These are phyloP conservation scores for Chesias legatella DNA, from an alignment of 2,888 invertebrate genomes.

Conservation along the genomic window DNA sequence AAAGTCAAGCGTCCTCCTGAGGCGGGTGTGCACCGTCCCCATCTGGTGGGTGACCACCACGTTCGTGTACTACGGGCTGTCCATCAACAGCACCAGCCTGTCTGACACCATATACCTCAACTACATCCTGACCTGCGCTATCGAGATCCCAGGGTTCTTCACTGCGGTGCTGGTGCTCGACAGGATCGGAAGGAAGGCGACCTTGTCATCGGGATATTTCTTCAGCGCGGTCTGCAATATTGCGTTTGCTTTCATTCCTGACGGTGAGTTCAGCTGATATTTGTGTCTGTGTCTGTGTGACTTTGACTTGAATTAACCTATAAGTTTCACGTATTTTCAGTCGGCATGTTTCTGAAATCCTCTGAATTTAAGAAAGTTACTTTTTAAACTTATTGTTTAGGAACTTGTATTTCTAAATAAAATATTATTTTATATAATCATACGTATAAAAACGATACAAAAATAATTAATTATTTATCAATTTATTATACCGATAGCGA, in stretches of 20 bases:
- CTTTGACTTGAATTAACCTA: too few species aligned
- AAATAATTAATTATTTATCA: too few species aligned
- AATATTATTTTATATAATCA: too few species aligned
- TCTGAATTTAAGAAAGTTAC: too few species aligned
- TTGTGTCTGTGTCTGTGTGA: too few species aligned
- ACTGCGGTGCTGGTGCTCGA: slow-evolving; percentile 82
- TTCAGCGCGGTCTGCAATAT: slow-evolving; percentile 77
- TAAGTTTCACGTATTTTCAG: too few species aligned
- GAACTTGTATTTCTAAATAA: too few species aligned
- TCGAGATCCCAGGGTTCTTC: slow-evolving; percentile 87
- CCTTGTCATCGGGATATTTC: slow-evolving; percentile 80
- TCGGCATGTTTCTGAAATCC: too few species aligned
- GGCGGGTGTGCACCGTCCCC: slow-evolving; percentile 83
- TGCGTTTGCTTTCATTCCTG: slow-evolving; percentile 70
- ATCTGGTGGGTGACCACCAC: slow-evolving; percentile 90
- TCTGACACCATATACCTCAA: slow-evolving; percentile 88
- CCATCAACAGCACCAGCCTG: slow-evolving; percentile 86
- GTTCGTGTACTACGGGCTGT: slow-evolving; percentile 89
- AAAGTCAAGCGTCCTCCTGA: slow-evolving; percentile 71
- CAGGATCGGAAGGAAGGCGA: slow-evolving; percentile 81
- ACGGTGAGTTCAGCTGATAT: slow-evolving; percentile 54
- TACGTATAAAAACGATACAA: too few species aligned
- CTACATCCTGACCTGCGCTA: slow-evolving; percentile 82
- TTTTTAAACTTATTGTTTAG: too few species aligned
- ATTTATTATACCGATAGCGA: too few species aligned